Evolutionary conservation across 2,888 invertebrate genomes (phyloP).

Genomic region (Scaptomyza cyrtandrae): DNA sequence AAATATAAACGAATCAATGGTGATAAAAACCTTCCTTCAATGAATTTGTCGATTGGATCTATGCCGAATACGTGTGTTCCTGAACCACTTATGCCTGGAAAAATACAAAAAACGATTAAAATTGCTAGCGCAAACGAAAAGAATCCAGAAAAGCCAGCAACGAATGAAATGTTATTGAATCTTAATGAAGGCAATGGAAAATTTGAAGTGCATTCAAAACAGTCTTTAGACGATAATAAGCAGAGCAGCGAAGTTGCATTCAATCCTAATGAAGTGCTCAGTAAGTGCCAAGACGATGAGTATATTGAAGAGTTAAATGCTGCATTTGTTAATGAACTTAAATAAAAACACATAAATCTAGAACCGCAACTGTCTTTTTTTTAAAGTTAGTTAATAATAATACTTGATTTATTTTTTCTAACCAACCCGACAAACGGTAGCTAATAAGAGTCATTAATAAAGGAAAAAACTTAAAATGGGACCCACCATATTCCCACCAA

Average conservation of each 20-base stretch:
- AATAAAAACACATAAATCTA: conserved; percentile 11
- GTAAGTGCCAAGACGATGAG: conserved; percentile 23
- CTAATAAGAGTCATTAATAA: no score
- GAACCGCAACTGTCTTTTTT: not conserved
- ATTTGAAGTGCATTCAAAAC: not conserved
- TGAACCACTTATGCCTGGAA: not conserved
- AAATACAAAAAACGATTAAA: not conserved
- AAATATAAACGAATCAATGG: not conserved
- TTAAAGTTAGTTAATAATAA: not conserved
- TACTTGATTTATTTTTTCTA: conserved; percentile 13
- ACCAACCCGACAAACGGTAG: no score
- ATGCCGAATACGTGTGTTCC: not conserved
- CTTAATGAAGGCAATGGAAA: not conserved
- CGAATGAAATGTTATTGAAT: not conserved
- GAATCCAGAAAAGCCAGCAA: not conserved
- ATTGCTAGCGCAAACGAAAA: not conserved
- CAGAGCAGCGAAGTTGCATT: not conserved
- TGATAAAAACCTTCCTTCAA: not conserved
- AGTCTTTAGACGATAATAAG: not conserved
- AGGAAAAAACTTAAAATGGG: no score
- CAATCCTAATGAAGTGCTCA: not conserved
- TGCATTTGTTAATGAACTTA: conserved; percentile 51
- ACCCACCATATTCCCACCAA: no score
- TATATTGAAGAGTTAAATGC: conserved; percentile 41
- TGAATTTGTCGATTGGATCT: not conserved